Evolutionary conservation across 2,113 vertebrate genomes (phyloP).

Genomic region (Nansenia antarctica): DNA sequence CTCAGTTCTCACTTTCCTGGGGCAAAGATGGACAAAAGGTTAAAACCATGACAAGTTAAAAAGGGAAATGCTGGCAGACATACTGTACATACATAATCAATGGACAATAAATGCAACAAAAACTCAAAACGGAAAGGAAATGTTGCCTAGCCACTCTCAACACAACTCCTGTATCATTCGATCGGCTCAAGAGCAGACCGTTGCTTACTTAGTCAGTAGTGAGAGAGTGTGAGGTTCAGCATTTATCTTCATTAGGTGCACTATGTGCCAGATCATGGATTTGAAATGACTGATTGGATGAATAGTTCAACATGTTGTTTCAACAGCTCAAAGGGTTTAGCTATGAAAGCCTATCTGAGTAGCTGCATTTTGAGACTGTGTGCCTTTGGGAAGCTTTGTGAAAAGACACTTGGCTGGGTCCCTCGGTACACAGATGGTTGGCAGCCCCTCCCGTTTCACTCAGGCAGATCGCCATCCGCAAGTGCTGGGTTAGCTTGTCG

Average conservation of each 20-base stretch:
- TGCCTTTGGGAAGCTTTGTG: conserved; percentile 31
- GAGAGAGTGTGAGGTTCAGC: no score
- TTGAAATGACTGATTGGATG: conserved; percentile 12
- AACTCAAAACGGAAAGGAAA: background rate
- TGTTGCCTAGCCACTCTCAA: conserved; percentile 1
- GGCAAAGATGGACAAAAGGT: no score
- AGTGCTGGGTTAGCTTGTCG: conserved; percentile 39
- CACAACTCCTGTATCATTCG: no score
- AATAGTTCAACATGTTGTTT: background rate
- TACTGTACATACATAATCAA: no score
- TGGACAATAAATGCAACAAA: no score
- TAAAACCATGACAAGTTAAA: no score
- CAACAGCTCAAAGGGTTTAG: conserved; percentile 2
- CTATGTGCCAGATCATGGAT: conserved; percentile 1
- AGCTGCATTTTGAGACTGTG: conserved; percentile 49
- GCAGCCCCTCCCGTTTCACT: conserved; percentile 19
- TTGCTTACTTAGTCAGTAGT: no score
- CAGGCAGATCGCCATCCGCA: conserved; percentile 41
- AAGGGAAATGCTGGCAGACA: no score
- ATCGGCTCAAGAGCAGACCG: no score
- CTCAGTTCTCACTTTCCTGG: no score
- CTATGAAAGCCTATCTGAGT: conserved; percentile 31
- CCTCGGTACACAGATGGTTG: conserved; percentile 54
- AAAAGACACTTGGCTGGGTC: conserved; percentile 47
- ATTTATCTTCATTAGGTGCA: conserved; percentile 14